These are phyloP conservation scores for Girardinichthys multiradiatus DNA, from an alignment of 2,113 vertebrate genomes.

Conservation along the genomic window DNA sequence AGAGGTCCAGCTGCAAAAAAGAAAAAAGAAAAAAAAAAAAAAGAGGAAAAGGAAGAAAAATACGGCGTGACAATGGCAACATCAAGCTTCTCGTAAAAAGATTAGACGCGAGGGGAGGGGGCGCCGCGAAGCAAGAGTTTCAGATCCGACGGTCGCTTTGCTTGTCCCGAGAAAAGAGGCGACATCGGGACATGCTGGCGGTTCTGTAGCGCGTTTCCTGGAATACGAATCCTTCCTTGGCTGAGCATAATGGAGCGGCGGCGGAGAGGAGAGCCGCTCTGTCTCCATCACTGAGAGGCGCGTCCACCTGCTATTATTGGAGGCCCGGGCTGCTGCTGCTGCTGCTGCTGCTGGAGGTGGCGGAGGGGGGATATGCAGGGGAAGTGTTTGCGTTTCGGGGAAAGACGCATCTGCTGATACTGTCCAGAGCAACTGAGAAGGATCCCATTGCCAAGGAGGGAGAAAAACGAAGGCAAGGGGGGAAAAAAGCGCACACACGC, in stretches of 20 bases:
- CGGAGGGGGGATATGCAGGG: conserved; percentile 73
- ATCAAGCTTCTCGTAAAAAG: conserved; percentile 72
- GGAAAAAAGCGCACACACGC: conserved; percentile 48
- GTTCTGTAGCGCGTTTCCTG: conserved; percentile 70
- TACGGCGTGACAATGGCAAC: conserved; percentile 80
- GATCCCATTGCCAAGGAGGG: conserved; percentile 73
- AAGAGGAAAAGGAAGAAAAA: conserved; percentile 36
- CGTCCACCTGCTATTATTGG: conserved; percentile 87
- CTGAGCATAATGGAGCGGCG: conserved; percentile 79
- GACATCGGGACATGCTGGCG: conserved; percentile 67
- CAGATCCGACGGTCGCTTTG: conserved; percentile 52
- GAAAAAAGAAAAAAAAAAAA: conserved; percentile 45
- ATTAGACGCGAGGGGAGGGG: conserved; percentile 40
- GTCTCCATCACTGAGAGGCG: conserved; percentile 86
- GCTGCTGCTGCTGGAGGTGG: conserved; percentile 33
- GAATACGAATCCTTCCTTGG: conserved; percentile 77
- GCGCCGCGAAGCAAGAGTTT: conserved; percentile 63
- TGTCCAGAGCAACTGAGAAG: conserved; percentile 67
- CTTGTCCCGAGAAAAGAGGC: conserved; percentile 59
- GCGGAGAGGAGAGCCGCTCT: conserved; percentile 76
- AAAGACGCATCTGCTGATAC: conserved; percentile 75
- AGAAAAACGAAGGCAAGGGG: conserved; percentile 8
- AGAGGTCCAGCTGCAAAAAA: conserved; percentile 82
- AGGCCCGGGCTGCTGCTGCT: conserved; percentile 78
- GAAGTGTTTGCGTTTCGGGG: conserved; percentile 78